phyloP scores from a whole-genome alignment of 2,888 invertebrate genomes.

The Pollenia amentaria region DNA sequence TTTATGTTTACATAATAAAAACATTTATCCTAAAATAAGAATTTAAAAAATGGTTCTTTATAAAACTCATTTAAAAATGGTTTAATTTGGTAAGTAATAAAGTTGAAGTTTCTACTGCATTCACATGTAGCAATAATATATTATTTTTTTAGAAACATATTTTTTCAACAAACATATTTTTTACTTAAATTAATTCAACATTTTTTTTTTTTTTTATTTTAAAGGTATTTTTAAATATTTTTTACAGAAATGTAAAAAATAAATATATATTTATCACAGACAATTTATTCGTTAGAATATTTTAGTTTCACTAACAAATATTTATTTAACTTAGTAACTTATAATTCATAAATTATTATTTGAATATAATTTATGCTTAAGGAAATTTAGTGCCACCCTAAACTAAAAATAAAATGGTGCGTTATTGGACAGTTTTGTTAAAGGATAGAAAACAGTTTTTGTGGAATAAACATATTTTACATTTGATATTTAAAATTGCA shows the following conservation, averaged over 20 bases:
- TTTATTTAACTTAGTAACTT: conserved; percentile 55
- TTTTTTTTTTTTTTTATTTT: conserved; percentile 14
- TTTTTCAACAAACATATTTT: too few species aligned
- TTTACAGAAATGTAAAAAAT: conserved; percentile 28
- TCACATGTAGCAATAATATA: neutral
- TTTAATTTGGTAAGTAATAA: conserved; percentile 66
- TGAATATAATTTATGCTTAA: conserved; percentile 28
- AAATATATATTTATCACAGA: conserved; percentile 69
- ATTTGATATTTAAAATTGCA: conserved; percentile 40
- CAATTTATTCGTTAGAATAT: conserved; percentile 60
- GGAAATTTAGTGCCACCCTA: conserved; percentile 27
- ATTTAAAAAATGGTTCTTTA: conserved; percentile 57
- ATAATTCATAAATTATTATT: neutral
- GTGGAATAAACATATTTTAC: conserved; percentile 3
- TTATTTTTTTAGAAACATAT: too few species aligned
- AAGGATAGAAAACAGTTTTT: neutral
- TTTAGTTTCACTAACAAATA: conserved; percentile 55
- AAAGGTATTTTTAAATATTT: conserved; percentile 20
- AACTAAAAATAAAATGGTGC: conserved; percentile 23
- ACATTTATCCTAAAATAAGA: conserved; percentile 49
- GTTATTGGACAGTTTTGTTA: conserved; percentile 12
- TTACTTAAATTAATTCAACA: too few species aligned
- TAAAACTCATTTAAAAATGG: conserved; percentile 52
- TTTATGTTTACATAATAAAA: conserved; percentile 65
- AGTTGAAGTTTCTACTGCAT: neutral